These are phyloP conservation scores for Thinocorus orbignyianus DNA, from an alignment of 2,113 vertebrate genomes.

Conservation along the genomic window DNA sequence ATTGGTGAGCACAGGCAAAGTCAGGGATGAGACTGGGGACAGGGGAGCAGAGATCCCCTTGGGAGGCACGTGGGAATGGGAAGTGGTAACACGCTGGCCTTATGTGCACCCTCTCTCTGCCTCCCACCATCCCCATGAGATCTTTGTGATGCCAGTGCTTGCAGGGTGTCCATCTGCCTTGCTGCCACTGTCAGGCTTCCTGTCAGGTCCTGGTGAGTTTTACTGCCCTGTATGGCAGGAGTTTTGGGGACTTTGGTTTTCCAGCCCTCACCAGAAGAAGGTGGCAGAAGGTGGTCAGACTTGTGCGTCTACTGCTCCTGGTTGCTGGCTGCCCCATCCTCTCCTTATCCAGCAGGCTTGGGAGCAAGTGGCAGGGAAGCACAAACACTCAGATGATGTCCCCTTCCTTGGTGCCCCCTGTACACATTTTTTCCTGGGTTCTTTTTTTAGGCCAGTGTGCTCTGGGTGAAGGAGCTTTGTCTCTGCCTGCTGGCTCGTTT, in stretches of 20 bases:
- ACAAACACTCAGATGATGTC: background rate
- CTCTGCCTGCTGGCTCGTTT: background rate
- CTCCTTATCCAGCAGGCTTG: background rate
- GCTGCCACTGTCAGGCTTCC: accelerated
- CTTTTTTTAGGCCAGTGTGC: background rate
- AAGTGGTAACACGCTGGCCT: accelerated
- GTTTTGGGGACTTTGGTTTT: background rate
- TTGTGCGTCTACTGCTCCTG: accelerated
- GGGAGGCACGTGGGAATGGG: background rate
- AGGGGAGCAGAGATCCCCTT: accelerated
- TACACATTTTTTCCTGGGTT: background rate
- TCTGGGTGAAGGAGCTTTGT: background rate
- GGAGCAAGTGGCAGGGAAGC: background rate
- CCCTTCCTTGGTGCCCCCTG: background rate
- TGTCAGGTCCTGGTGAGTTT: background rate
- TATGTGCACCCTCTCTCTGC: background rate
- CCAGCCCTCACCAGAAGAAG: background rate
- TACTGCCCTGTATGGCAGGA: background rate
- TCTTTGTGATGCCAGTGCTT: background rate
- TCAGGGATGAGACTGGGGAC: background rate
- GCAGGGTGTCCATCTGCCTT: background rate
- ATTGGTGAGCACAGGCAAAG: background rate
- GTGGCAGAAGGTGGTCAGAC: background rate
- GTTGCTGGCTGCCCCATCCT: background rate
- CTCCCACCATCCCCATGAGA: accelerated